Percentiles rank a stretch among this genome's conserved stretches.
These are phyloP conservation scores for Cinclus cinclus DNA, from an alignment of 2,113 vertebrate genomes.

Conservation along the genomic window DNA sequence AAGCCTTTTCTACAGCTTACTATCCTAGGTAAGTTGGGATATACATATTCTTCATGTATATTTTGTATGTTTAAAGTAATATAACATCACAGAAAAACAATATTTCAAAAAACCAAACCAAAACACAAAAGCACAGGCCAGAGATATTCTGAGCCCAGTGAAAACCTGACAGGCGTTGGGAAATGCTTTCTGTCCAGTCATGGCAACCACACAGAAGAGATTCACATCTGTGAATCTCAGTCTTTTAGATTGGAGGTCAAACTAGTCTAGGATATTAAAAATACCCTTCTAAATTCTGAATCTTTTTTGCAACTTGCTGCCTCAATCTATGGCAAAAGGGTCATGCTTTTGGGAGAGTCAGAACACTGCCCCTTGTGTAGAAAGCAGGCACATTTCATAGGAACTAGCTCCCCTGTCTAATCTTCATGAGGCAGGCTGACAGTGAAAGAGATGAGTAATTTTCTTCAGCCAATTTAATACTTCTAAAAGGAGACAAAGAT, in stretches of 20 bases:
- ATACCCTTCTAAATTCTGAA: neutral
- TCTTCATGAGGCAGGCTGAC: neutral
- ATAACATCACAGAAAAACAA: neutral
- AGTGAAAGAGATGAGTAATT: neutral
- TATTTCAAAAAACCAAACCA: rapidly evolving
- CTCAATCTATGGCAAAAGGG: neutral
- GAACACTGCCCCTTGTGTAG: neutral
- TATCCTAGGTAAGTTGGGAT: neutral
- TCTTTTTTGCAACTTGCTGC: neutral
- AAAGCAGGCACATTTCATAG: neutral
- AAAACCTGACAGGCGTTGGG: neutral
- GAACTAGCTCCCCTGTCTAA: neutral
- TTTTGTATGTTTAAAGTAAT: neutral
- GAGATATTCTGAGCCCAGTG: neutral
- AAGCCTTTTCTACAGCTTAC: neutral
- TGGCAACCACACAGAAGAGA: neutral
- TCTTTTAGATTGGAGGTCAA: neutral
- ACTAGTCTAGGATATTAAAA: neutral
- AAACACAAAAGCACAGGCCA: neutral
- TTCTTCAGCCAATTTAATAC: neutral
- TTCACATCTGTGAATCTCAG: neutral
- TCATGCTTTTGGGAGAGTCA: neutral
- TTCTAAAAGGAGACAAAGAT: neutral
- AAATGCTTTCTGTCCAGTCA: neutral
- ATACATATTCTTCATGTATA: neutral